Conservation (phyloP, 1,140 invertebrate species). For the Drosophila ogumai region DNA sequence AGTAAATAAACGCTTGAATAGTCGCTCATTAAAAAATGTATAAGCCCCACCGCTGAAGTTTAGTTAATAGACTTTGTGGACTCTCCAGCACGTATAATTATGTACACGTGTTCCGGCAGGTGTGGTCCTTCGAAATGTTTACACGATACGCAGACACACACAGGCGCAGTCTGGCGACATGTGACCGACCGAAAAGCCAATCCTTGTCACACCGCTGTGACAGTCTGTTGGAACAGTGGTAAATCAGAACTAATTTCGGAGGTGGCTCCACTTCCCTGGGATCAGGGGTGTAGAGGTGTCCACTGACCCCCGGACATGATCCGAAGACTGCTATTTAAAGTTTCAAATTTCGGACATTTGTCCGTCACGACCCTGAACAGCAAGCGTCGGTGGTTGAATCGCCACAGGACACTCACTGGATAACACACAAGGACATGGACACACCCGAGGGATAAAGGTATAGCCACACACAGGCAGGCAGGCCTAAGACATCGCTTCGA, state of each 20-base stretch:
- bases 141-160: conserved; percentile 38
- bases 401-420: conserved; percentile 34
- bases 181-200: conserved; percentile 40
- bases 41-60: not conserved
- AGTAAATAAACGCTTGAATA: conserved; percentile 13
- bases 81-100: conserved; percentile 36
- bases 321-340: conserved; percentile 64
- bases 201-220: conserved; percentile 42
- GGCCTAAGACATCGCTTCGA: conserved; percentile 75
- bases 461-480: conserved; percentile 24
- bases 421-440: conserved; percentile 28
- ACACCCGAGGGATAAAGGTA: conserved; percentile 32
- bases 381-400: conserved; percentile 42
- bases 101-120: conserved; percentile 46
- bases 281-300: conserved; percentile 14
- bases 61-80: conserved; percentile 31
- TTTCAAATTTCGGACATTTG: conserved; percentile 82
- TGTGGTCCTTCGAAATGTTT: conserved; percentile 41
- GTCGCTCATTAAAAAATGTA: conserved; percentile 9
- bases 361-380: conserved; percentile 59
- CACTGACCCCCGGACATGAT: conserved; percentile 29
- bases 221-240: conserved; percentile 42
- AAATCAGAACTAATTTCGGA: conserved; percentile 62
- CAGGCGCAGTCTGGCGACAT: conserved; percentile 27
- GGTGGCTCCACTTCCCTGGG: conserved; percentile 5